These are phyloP conservation scores for Andrena flavipes DNA, from an alignment of 2,888 invertebrate genomes.

Conservation along the genomic window DNA sequence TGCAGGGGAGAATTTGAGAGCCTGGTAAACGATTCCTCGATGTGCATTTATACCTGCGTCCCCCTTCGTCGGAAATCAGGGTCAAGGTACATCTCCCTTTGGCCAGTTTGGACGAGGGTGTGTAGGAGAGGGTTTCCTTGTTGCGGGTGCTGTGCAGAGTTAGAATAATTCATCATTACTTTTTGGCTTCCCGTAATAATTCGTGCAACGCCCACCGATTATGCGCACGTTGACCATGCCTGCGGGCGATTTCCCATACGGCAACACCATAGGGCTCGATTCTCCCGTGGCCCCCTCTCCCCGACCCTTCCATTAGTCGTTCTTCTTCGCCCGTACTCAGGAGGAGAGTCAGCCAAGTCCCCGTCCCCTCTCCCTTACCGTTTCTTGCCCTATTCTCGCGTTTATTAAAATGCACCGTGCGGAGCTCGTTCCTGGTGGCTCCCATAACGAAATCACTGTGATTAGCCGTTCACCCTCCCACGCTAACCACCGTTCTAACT, in stretches of 20 bases:
- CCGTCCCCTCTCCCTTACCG: slow-evolving; percentile 11
- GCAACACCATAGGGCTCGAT: slow-evolving; percentile 72
- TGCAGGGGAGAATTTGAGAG: slow-evolving; percentile 15
- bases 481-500: slow-evolving; percentile 76
- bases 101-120: slow-evolving; percentile 25
- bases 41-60: slow-evolving; percentile 59
- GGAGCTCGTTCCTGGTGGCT: slow-evolving; percentile 66
- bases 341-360: neutral
- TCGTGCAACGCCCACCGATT: slow-evolving; percentile 79
- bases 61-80: slow-evolving; percentile 43
- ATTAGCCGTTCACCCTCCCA: slow-evolving; percentile 78
- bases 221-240: slow-evolving; percentile 78
- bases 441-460: slow-evolving; percentile 79
- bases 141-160: slow-evolving; percentile 64
- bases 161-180: slow-evolving; percentile 81
- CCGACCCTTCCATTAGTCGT: slow-evolving; percentile 27
- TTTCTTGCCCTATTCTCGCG: slow-evolving; percentile 55
- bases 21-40: slow-evolving; percentile 61
- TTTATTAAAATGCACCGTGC: slow-evolving; percentile 78
- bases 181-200: slow-evolving; percentile 82
- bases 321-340: slow-evolving; percentile 16
- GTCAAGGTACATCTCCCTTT: slow-evolving; percentile 67
- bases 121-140: slow-evolving; percentile 44
- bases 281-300: slow-evolving; percentile 41
- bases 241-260: slow-evolving; percentile 81